A percentile compares a stretch with the other conserved stretches of the same genome.
Conservation (phyloP, 2,888 invertebrate genomes). For the Agrotis puta region DNA sequence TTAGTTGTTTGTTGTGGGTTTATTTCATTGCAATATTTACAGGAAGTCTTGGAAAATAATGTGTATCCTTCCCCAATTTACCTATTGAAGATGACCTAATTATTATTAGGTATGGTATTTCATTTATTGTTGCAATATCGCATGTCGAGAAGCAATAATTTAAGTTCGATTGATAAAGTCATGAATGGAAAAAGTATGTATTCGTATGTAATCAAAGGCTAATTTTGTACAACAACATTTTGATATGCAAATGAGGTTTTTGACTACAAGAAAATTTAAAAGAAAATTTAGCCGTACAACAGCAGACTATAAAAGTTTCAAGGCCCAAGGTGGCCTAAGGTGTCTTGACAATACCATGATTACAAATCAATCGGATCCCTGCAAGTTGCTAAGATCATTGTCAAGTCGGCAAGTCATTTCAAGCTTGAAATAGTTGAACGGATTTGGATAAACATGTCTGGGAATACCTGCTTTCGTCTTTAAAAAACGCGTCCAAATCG, state of each 20-base stretch:
- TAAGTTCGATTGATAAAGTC: not conserved
- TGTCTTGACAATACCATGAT: too few relatives aligned
- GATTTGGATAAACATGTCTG: too few relatives aligned
- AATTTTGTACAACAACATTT: not conserved
- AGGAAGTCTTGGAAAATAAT: conserved; percentile 9
- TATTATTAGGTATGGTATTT: not conserved
- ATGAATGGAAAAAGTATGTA: not conserved
- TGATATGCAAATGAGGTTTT: not conserved
- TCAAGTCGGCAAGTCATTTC: too few relatives aligned
- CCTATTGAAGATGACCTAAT: not conserved
- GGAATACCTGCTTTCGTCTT: too few relatives aligned
- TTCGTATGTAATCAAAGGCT: not conserved
- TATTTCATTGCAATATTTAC: conserved; percentile 14
- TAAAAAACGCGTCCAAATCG: too few relatives aligned
- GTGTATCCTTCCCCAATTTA: conserved; percentile 7
- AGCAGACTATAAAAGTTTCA: too few relatives aligned
- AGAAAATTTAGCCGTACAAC: too few relatives aligned
- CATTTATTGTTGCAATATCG: not conserved
- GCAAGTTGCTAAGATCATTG: too few relatives aligned
- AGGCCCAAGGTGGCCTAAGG: too few relatives aligned
- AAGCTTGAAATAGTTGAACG: too few relatives aligned
- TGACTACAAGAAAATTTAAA: not conserved
- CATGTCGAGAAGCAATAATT: not conserved
- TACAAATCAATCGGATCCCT: too few relatives aligned
- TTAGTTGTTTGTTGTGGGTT: not conserved